Conservation (phyloP, 2,888 invertebrate species). For the Synergus laeviventris region DNA sequence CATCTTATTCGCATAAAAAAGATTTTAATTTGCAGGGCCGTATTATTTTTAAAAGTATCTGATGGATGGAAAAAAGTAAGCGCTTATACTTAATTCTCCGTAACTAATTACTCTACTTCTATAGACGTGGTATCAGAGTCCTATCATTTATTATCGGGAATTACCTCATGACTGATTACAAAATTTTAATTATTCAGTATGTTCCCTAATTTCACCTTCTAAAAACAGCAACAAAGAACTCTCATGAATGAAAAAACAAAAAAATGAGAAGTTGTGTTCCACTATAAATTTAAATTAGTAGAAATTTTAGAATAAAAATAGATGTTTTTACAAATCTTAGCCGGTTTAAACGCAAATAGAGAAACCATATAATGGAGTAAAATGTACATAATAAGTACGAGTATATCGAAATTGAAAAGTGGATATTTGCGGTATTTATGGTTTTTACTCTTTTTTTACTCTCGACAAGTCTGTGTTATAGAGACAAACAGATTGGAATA, state of each 20-base stretch:
- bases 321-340: neutral
- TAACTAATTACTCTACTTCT: neutral
- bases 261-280: too few species aligned
- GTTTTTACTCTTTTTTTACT: neutral
- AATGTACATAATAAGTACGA: neutral
- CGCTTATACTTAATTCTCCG: neutral
- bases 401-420: neutral
- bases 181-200: neutral
- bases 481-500: neutral
- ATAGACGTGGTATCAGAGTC: neutral
- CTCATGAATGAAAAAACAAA: too few species aligned
- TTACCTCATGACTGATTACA: slow-evolving; percentile 2
- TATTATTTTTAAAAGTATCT: neutral
- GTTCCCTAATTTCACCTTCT: neutral
- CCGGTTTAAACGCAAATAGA: neutral
- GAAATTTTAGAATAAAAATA: neutral
- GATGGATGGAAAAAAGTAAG: neutral
- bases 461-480: neutral
- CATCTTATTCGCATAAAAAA: too few species aligned
- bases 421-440: neutral
- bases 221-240: too few species aligned
- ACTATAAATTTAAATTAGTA: too few species aligned
- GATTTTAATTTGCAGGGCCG: too few species aligned
- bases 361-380: neutral
- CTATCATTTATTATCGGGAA: neutral